Evolutionary conservation across 2,888 invertebrate species (phyloP), one percentile per base, ranked within the genome.

Genomic region (Erynnis tages): DNA sequence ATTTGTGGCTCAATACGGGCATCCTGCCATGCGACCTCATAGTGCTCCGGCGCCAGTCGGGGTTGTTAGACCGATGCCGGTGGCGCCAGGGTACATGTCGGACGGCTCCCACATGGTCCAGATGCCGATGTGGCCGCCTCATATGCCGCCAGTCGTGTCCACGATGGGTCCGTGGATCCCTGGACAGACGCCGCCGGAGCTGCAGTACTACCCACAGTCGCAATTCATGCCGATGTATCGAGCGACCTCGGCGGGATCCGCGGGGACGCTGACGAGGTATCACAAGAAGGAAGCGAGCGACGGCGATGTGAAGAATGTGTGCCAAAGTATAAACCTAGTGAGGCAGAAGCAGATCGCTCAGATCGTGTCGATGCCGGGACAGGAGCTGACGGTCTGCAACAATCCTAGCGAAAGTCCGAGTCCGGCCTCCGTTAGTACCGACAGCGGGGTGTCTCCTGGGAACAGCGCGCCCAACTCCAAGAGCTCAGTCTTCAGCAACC

Each of bases 261-360:
- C 90, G 2, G 90, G 90, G 0, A 90, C 85, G 0, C 62, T 88
- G 58, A 90, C 85, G 23, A 73, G 89, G 60, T 90, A 88, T 60
- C 84, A 79, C 32, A 90, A 85, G 66, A 84, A 81, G 60, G 85
- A 85, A 23, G 45, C 69, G 1, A 65, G 65, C 50, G 83, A 83
- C 21, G 66, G 69, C 55, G 82, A 82, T 56, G 72, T 74, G 54
- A 88, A 83, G 62, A 80, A 80, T 60, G 71, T 85, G 85, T 89
- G 89, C 88, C 90, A 90, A 86, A 90, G 86, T 71, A 83, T 90
- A 71, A 90, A 86, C 67, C 76, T 90, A 73, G 87, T 89, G 63
- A 81, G 90, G 58, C 89, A 89, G 64, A 90, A 90, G 76, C 87
- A 88, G 56, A 76, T 90, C 35, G 90, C 90, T 53, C 90, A 90